These are phyloP conservation scores for Cephus pulcher DNA, from an alignment of 2,888 invertebrate genomes.

Conservation along the genomic window DNA sequence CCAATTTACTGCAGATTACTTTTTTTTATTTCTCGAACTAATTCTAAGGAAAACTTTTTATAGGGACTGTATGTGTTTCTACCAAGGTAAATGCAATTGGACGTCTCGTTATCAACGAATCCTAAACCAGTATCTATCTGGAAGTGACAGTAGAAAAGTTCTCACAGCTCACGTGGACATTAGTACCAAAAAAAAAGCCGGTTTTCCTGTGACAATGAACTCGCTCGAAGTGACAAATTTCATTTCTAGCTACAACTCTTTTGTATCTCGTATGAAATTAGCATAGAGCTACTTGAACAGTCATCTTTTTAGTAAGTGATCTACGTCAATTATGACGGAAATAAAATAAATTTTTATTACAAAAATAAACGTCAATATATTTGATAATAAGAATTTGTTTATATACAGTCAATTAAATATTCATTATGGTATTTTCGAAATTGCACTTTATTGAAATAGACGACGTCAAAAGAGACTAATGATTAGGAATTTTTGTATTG, in stretches of 20 bases:
- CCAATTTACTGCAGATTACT: neutral
- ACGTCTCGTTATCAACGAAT: conserved; percentile 11
- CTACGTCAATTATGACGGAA: conserved; percentile 24
- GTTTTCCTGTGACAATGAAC: conserved; percentile 36
- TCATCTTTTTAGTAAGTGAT: conserved; percentile 26
- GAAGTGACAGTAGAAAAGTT: conserved; percentile 11
- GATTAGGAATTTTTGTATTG: neutral
- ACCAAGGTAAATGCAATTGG: neutral
- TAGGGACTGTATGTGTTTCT: neutral
- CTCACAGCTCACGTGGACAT: conserved; percentile 18
- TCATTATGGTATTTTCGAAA: neutral
- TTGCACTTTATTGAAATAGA: neutral
- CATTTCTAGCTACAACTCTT: conserved; percentile 14
- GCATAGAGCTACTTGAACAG: conserved; percentile 42
- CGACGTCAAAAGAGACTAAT: neutral
- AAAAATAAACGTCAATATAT: neutral
- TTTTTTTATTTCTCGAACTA: neutral
- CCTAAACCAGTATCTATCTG: conserved; percentile 13
- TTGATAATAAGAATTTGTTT: neutral
- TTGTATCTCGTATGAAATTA: conserved; percentile 33
- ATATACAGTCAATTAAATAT: neutral
- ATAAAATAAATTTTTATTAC: conserved; percentile 13
- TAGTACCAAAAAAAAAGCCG: conserved; percentile 30
- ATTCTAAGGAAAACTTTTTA: neutral
- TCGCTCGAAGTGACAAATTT: conserved; percentile 47